Conservation (phyloP, 2,888 invertebrate genomes). For the Scaptomyza polygonia region DNA sequence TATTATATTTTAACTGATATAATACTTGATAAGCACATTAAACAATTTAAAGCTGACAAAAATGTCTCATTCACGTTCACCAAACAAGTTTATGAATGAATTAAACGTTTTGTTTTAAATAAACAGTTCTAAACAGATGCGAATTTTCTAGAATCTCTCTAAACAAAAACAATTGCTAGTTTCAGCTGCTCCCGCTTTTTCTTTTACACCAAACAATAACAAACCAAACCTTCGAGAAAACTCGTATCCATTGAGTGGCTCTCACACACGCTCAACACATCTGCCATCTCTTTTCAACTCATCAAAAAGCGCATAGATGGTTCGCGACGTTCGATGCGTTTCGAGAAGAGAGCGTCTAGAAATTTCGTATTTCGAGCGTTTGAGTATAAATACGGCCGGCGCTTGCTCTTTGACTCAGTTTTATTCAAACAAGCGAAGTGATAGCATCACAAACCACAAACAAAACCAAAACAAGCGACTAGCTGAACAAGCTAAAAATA, state of each 20-base stretch:
- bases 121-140: background rate
- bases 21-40: too few species aligned
- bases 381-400: constrained; percentile 60
- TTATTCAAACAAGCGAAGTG: constrained; percentile 61
- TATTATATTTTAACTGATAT: too few species aligned
- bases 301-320: constrained; percentile 4
- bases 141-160: constrained; percentile 21
- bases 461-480: constrained; percentile 38
- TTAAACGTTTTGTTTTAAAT: too few species aligned
- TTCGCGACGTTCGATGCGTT: constrained; percentile 19
- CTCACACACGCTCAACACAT: background rate
- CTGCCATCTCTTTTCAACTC: constrained; percentile 16
- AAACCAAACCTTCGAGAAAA: constrained; percentile 27
- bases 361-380: constrained; percentile 48
- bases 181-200: background rate
- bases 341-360: constrained; percentile 55
- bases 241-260: constrained; percentile 6
- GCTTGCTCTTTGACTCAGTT: constrained; percentile 51
- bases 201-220: background rate
- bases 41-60: too few species aligned
- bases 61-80: too few species aligned
- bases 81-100: too few species aligned
- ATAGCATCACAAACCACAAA: constrained; percentile 41
- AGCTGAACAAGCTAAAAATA: constrained; percentile 54
- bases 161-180: background rate